phyloP scores from a whole-genome alignment of 2,888 invertebrate genomes.

The Athalia circularis region DNA sequence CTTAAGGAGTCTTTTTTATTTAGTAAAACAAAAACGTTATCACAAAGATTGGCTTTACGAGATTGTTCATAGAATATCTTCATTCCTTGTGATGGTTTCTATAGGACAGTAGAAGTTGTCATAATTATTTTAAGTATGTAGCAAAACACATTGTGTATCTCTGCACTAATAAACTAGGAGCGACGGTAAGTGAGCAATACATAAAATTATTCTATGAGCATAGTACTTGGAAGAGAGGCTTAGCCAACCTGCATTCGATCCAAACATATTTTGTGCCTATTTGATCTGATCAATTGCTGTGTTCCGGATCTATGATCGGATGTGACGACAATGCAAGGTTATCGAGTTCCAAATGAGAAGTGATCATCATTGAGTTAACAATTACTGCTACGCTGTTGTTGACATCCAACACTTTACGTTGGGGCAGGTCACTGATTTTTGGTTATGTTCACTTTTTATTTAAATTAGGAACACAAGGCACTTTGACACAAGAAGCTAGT shows the following conservation, averaged over 20 bases:
- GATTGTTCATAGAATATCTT: conserved; percentile 10
- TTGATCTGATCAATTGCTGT: neutral
- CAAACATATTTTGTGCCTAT: conserved; percentile 2
- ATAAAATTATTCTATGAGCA: neutral
- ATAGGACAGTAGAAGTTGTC: neutral
- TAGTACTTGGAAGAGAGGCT: neutral
- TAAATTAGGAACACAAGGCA: conserved; percentile 33
- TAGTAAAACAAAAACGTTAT: neutral
- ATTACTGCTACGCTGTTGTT: conserved; percentile 46
- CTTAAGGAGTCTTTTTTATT: neutral
- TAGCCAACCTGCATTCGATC: conserved; percentile 14
- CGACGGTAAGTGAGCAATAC: neutral
- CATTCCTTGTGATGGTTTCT: conserved; percentile 2
- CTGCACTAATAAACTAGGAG: neutral
- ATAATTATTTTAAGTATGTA: conserved; percentile 2
- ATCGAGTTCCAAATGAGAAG: neutral
- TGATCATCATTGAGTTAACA: conserved; percentile 28
- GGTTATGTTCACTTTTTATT: conserved; percentile 58
- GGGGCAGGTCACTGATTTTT: conserved; percentile 57
- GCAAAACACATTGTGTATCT: neutral
- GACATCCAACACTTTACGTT: conserved; percentile 53
- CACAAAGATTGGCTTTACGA: conserved; percentile 21
- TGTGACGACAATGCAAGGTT: neutral
- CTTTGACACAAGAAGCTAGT: conserved; percentile 14
- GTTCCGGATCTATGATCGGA: neutral